Conservation (phyloP, 2,113 vertebrate genomes). For the Syngnathoides biaculeatus region DNA sequence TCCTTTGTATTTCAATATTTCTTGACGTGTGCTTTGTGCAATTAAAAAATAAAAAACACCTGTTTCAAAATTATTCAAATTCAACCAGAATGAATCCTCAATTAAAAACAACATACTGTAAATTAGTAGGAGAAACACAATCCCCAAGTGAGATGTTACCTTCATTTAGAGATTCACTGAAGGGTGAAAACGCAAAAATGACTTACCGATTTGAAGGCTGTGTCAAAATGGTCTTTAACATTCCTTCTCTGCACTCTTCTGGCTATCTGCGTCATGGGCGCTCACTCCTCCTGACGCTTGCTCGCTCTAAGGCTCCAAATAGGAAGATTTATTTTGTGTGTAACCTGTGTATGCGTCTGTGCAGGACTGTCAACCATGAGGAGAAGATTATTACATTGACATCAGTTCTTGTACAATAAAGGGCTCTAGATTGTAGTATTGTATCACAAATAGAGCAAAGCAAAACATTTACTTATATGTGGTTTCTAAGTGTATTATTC, state of each 20-base stretch:
- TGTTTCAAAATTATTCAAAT: not conserved
- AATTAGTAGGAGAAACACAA: not conserved
- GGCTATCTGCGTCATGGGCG: not conserved
- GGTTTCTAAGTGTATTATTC: too few relatives aligned
- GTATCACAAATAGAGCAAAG: too few relatives aligned
- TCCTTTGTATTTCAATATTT: not conserved
- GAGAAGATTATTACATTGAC: not conserved
- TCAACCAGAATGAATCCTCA: not conserved
- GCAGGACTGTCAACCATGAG: not conserved
- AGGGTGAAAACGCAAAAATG: not conserved
- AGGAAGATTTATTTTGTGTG: not conserved
- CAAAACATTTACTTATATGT: too few relatives aligned
- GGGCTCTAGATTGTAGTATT: too few relatives aligned
- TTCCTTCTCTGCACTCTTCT: constrained; percentile 1
- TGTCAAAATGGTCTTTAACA: not conserved
- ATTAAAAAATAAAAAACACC: too few relatives aligned
- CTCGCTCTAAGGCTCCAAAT: not conserved
- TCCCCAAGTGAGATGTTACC: not conserved
- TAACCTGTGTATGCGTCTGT: too few relatives aligned
- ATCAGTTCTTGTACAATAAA: too few relatives aligned
- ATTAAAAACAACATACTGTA: not conserved
- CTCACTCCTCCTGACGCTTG: not conserved
- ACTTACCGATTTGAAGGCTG: constrained; percentile 34
- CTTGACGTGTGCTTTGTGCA: not conserved
- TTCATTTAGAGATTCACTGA: not conserved